Evolutionary conservation across 2,797 vertebrate species (phyloP).

Genomic region (Sebastes oblongus): DNA sequence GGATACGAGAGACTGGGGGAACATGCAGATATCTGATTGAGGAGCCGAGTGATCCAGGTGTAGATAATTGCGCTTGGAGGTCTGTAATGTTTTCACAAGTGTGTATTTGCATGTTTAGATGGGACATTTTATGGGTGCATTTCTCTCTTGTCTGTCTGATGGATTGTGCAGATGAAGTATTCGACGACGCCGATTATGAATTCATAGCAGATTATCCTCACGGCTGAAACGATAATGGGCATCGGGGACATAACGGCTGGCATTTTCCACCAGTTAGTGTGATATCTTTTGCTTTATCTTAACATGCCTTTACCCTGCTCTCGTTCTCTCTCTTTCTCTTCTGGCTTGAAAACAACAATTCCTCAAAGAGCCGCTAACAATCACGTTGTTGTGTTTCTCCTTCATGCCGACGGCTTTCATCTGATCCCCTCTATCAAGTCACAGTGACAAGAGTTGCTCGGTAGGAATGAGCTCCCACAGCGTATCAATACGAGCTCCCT

Average conservation of each 20-base stretch:
- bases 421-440: slow-evolving; percentile 37
- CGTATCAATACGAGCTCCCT: slow-evolving; percentile 25
- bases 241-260: slow-evolving; percentile 51
- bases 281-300: slow-evolving; percentile 23
- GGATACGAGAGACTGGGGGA: neutral
- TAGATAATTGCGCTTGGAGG: slow-evolving; percentile 10
- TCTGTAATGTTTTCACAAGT: slow-evolving; percentile 8
- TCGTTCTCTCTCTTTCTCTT: slow-evolving; percentile 5
- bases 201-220: slow-evolving; percentile 69
- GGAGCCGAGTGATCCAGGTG: slow-evolving; percentile 14
- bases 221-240: slow-evolving; percentile 56
- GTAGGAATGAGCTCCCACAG: slow-evolving; percentile 19
- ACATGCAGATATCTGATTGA: slow-evolving; percentile 9
- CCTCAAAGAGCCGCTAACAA: slow-evolving; percentile 35
- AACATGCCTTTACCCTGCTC: neutral
- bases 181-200: slow-evolving; percentile 55
- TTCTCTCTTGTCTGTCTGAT: slow-evolving; percentile 19
- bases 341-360: slow-evolving; percentile 25
- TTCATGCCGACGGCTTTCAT: slow-evolving; percentile 34
- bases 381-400: slow-evolving; percentile 21
- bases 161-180: slow-evolving; percentile 57
- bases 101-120: slow-evolving; percentile 19
- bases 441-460: neutral
- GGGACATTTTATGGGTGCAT: slow-evolving; percentile 10
- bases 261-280: slow-evolving; percentile 20